Evolutionary conservation across 2,113 vertebrate genomes (phyloP).

Genomic region (Grammomys surdaster): DNA sequence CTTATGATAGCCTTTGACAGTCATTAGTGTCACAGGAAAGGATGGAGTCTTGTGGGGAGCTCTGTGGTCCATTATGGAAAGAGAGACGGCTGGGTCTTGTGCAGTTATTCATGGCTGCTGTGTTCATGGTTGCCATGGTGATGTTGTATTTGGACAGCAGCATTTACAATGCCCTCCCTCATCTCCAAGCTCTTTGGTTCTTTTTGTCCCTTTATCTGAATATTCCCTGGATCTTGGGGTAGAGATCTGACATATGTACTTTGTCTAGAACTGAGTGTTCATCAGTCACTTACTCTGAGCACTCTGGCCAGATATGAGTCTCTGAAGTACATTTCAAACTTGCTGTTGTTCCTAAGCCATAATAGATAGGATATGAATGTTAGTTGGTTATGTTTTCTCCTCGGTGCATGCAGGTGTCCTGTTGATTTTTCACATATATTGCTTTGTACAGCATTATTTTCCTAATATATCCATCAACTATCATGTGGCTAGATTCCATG

Average conservation of each 20-base stretch:
- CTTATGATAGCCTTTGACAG: background rate
- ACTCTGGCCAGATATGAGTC: too few species aligned
- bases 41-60: background rate
- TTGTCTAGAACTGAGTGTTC: background rate
- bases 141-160: background rate
- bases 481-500: background rate
- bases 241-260: background rate
- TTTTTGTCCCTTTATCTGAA: background rate
- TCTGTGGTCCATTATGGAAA: background rate
- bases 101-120: background rate
- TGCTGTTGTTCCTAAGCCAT: background rate
- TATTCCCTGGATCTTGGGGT: background rate
- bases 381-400: background rate
- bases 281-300: background rate
- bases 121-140: background rate
- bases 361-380: too few species aligned
- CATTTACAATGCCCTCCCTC: background rate
- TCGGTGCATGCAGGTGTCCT: fast-evolving
- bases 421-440: background rate
- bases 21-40: background rate
- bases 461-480: background rate
- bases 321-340: background rate
- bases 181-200: background rate
- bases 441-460: background rate
- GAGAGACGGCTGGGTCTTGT: background rate